These are phyloP conservation scores for Actinemys pallida DNA, from an alignment of 2,113 vertebrate genomes.

Conservation along the genomic window DNA sequence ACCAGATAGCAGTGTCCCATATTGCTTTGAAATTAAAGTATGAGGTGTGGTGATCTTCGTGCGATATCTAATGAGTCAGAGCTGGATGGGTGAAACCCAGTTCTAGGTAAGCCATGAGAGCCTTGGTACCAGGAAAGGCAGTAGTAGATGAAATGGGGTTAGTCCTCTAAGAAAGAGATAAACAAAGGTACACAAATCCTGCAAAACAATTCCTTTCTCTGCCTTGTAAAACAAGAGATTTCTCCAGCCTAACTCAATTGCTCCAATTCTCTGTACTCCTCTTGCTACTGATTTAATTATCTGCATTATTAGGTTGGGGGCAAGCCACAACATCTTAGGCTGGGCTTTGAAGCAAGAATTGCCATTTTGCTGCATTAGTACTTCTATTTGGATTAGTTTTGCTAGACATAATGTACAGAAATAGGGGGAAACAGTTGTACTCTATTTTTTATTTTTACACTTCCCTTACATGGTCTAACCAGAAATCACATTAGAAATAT, in stretches of 20 bases:
- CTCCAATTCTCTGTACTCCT: neutral
- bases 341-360: rapidly evolving
- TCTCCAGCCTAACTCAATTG: neutral
- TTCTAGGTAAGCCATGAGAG: neutral
- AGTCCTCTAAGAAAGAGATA: neutral
- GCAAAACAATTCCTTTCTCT: neutral
- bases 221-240: neutral
- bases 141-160: neutral
- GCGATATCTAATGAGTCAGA: neutral
- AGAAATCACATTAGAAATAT: rapidly evolving
- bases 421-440: neutral
- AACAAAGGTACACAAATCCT: neutral
- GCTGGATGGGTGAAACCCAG: neutral
- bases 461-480: neutral
- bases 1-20: neutral
- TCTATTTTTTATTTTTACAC: neutral
- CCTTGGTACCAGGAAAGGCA: neutral
- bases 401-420: neutral
- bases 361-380: rapidly evolving
- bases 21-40: neutral
- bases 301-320: neutral
- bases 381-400: neutral
- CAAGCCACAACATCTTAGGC: neutral
- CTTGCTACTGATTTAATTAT: neutral
- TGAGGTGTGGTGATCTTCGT: neutral